Percentiles rank a stretch among this genome's conserved stretches.
These are phyloP conservation scores for Pao palembangensis DNA, from an alignment of 2,113 vertebrate species.

Conservation along the genomic window DNA sequence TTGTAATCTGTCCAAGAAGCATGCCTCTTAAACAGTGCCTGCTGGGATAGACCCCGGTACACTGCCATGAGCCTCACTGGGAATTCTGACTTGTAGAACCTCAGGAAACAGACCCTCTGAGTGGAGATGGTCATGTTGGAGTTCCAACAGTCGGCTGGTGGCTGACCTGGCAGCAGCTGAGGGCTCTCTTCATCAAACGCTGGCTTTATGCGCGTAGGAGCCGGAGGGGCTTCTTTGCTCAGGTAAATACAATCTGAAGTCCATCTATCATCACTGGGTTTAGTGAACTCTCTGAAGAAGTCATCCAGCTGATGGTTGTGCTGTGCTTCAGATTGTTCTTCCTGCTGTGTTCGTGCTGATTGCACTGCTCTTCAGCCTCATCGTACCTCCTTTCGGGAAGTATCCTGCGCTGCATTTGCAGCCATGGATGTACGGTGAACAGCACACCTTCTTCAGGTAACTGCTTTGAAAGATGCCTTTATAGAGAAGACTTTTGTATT, in stretches of 20 bases:
- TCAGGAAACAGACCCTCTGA: conserved; percentile 75
- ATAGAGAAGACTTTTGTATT: no score
- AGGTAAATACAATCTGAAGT: conserved; percentile 67
- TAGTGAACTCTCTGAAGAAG: background rate
- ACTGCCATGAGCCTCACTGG: background rate
- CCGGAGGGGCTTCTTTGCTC: conserved; percentile 80
- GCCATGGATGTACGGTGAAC: conserved; percentile 84
- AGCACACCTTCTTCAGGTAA: conserved; percentile 89
- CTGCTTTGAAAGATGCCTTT: background rate
- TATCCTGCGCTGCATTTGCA: conserved; percentile 81
- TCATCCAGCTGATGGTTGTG: background rate
- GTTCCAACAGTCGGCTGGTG: conserved; percentile 67
- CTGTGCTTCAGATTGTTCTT: conserved; percentile 78
- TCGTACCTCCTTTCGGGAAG: conserved; percentile 79
- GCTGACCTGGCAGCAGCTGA: conserved; percentile 80
- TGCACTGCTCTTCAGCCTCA: conserved; percentile 83
- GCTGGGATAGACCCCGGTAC: background rate
- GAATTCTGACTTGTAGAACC: conserved; percentile 49
- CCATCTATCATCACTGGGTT: background rate
- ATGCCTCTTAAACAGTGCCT: no score
- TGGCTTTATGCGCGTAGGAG: conserved; percentile 82
- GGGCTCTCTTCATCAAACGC: conserved; percentile 84
- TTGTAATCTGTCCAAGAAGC: no score
- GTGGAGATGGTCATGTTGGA: conserved; percentile 28
- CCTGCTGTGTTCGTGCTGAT: conserved; percentile 87